phyloP scores from a whole-genome alignment of 2,113 vertebrate genomes.

The Paratilapia polleni region DNA sequence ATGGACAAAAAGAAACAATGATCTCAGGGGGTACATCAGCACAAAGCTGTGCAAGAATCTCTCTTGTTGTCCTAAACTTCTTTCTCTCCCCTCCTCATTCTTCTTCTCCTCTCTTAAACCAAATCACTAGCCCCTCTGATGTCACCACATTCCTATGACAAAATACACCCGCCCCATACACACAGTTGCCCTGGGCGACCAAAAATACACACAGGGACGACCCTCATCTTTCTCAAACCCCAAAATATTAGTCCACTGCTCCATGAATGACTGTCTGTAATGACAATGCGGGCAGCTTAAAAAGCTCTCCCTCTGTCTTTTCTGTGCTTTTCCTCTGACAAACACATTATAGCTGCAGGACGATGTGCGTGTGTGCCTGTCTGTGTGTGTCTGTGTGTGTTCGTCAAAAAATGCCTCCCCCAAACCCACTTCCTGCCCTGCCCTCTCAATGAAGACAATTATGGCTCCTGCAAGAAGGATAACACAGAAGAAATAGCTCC shows the following conservation, averaged over 20 bases:
- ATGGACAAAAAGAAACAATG: slow-evolving; percentile 11
- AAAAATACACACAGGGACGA: slow-evolving; percentile 39
- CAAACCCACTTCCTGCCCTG: slow-evolving; percentile 79
- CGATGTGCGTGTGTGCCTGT: not conserved
- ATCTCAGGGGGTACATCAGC: slow-evolving; percentile 4
- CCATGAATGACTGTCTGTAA: not conserved
- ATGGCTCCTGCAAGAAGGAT: slow-evolving; percentile 69
- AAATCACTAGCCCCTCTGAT: slow-evolving; percentile 60
- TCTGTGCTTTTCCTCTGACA: slow-evolving; percentile 27
- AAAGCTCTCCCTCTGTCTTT: not conserved
- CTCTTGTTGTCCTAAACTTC: slow-evolving; percentile 15
- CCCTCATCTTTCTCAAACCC: slow-evolving; percentile 13
- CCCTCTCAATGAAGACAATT: slow-evolving; percentile 79
- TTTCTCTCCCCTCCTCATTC: slow-evolving; percentile 5
- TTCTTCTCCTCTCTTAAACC: slow-evolving; percentile 17
- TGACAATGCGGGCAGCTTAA: not conserved
- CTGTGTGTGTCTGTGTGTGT: not conserved
- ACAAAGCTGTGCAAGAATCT: slow-evolving; percentile 26
- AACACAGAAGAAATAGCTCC: slow-evolving; percentile 69
- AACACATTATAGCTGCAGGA: slow-evolving; percentile 32
- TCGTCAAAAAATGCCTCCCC: slow-evolving; percentile 63
- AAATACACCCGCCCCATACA: slow-evolving; percentile 22
- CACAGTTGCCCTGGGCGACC: slow-evolving; percentile 44
- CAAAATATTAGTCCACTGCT: slow-evolving; percentile 15
- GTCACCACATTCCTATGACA: slow-evolving; percentile 69